phyloP scores from a whole-genome alignment of 2,113 vertebrate species.

The Dermatemys mawii region DNA sequence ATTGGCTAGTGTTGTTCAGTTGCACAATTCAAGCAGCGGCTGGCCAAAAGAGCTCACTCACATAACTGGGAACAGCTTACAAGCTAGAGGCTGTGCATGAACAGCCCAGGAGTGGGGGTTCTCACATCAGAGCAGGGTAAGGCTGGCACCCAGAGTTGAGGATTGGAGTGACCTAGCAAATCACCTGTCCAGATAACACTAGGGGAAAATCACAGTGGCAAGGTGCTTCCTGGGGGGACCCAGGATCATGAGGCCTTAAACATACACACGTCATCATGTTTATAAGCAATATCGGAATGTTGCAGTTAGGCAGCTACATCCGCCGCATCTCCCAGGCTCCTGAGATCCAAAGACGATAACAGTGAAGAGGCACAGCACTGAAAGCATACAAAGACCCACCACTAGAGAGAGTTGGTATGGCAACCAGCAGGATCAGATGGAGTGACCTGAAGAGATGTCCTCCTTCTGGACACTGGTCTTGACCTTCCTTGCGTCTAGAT shows the following conservation, averaged over 20 bases:
- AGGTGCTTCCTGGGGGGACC: no score
- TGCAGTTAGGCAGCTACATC: background rate
- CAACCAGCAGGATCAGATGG: background rate
- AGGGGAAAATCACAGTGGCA: no score
- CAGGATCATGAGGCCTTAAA: background rate
- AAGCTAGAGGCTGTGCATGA: no score
- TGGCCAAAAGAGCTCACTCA: no score
- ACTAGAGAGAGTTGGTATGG: background rate
- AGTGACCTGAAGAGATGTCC: background rate
- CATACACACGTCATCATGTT: background rate
- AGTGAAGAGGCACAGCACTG: accelerated
- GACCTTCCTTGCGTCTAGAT: background rate
- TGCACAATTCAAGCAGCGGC: no score
- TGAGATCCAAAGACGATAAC: background rate
- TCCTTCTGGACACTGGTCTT: background rate
- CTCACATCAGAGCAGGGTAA: no score
- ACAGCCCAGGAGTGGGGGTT: no score
- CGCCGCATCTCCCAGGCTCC: background rate
- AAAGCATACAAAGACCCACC: background rate
- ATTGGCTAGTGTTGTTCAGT: no score
- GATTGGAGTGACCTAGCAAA: no score
- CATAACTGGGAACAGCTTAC: no score
- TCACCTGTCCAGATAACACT: no score
- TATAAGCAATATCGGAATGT: background rate
- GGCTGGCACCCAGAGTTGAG: no score